These are phyloP conservation scores for Cetoscarus ocellatus DNA, from an alignment of 2,797 vertebrate species.

Conservation along the genomic window DNA sequence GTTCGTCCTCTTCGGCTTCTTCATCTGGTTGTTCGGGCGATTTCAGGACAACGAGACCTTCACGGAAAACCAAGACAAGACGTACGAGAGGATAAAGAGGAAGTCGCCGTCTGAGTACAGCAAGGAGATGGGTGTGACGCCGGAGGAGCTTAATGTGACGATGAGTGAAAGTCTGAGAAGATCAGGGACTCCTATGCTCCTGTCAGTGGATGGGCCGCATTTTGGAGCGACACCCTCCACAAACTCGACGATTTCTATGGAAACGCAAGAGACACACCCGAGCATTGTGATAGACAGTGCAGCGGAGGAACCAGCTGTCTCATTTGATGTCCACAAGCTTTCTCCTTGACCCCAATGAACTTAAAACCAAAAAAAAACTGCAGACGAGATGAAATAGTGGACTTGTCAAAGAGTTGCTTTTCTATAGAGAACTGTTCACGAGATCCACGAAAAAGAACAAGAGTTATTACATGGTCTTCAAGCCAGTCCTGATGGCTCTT, in stretches of 20 bases:
- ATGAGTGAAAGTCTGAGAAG: constrained; percentile 85
- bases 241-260: constrained; percentile 78
- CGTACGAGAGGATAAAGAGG: constrained; percentile 94
- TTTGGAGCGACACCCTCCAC: constrained; percentile 70
- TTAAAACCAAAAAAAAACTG: not conserved
- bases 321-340: constrained; percentile 82
- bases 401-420: constrained; percentile 6
- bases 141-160: constrained; percentile 89
- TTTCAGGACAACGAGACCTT: constrained; percentile 96
- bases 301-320: constrained; percentile 76
- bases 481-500: constrained; percentile 5
- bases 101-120: constrained; percentile 94
- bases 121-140: constrained; percentile 91
- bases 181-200: constrained; percentile 86
- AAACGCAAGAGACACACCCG: constrained; percentile 87
- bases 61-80: constrained; percentile 92
- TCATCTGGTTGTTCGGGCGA: constrained; percentile 94
- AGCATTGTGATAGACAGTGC: constrained; percentile 80
- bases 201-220: constrained; percentile 87
- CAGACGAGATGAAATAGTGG: not conserved
- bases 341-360: constrained; percentile 69
- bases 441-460: constrained; percentile 7
- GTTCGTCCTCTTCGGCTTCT: constrained; percentile 95
- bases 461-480: constrained; percentile 1
- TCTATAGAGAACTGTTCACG: not conserved